phyloP scores from a whole-genome alignment of 2,797 vertebrate species.

The Phoebastria nigripes region DNA sequence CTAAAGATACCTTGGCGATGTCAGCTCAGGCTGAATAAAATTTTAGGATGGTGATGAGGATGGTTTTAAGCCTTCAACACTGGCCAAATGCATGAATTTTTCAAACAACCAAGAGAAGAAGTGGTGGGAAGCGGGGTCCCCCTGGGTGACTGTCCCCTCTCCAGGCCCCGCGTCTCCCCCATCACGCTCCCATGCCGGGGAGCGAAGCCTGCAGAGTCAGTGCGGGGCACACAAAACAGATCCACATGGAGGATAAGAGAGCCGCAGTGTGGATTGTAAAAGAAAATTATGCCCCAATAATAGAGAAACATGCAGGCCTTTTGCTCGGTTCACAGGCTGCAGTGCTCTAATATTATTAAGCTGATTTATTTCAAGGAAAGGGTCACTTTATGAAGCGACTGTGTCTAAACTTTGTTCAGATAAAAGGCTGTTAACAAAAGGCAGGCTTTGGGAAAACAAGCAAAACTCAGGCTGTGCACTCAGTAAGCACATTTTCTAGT shows the following conservation, averaged over 20 bases:
- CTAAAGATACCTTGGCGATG: neutral
- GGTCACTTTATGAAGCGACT: constrained; percentile 57
- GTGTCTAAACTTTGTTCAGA: constrained; percentile 63
- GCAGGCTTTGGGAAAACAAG: constrained; percentile 57
- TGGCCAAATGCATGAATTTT: neutral
- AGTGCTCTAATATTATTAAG: constrained; percentile 65
- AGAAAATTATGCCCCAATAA: constrained; percentile 62
- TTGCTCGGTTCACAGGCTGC: constrained; percentile 46
- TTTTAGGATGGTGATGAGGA: neutral
- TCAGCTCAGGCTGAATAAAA: neutral
- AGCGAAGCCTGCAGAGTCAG: neutral
- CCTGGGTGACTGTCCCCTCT: neutral
- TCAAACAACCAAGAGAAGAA: neutral
- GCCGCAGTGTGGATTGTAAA: constrained; percentile 38
- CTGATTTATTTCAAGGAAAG: constrained; percentile 69
- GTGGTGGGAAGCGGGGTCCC: neutral
- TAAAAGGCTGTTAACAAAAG: constrained; percentile 70
- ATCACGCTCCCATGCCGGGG: neutral
- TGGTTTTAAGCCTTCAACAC: neutral
- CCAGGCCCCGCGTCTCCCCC: neutral
- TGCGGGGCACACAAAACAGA: neutral
- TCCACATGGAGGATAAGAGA: neutral
- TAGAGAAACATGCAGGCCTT: constrained; percentile 36
- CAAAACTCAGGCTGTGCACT: constrained; percentile 49
- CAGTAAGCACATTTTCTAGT: constrained; percentile 71